Base-by-base conservation (phyloP, 35 echinoderm and acorn worm species). In the Lytechinus variegatus region DNA sequence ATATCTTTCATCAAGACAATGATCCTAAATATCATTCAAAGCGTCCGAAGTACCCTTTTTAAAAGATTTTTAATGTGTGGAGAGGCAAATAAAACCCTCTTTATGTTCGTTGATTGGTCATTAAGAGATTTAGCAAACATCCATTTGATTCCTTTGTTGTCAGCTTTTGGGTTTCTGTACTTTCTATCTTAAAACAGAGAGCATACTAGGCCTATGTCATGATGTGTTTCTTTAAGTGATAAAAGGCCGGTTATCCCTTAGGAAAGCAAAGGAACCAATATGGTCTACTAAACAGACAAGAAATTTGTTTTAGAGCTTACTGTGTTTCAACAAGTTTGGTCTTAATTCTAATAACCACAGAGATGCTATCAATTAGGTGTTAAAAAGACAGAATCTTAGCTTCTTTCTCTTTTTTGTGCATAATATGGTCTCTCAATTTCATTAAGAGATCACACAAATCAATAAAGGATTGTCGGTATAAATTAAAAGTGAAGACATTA, bases 91-190 rank as follows among this genome's bases (percentile, higher is more conserved):
- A 90, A 90, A 52, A 54, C 13, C 28, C 16, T 52, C 28, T 90
- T 54, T 11, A 52, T 90, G 29, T 8, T 8, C 28, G 11, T 90
- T 54, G 28, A 90, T 90, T 90, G 88, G 87, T 53, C 87, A 89
- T 89, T 53, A 53, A 89, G 87, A 89, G 87, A 90, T 44, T 90
- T 54, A 27, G 52, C 88, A 90, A 90, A 90, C 52, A 90, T 79
- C 66, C 66, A 79, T 79, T 79, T 79, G n/a, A 16, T 79, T 79
- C n/a, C 66, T 79, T 79, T 79, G 66, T 24, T 19, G 19, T 5
- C 4, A 5, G 66, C 4, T 79, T 79, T 79, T 3, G 16, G 66
- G 66, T 79, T 79, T 79, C 66, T 16, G 66, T 79, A 79, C 66
- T 79, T 79, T 79, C 66, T 79, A 24, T 44, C 33, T 44, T 44